Evolutionary conservation across 2,888 invertebrate species (phyloP).

Genomic region (Corythucha ciliata): DNA sequence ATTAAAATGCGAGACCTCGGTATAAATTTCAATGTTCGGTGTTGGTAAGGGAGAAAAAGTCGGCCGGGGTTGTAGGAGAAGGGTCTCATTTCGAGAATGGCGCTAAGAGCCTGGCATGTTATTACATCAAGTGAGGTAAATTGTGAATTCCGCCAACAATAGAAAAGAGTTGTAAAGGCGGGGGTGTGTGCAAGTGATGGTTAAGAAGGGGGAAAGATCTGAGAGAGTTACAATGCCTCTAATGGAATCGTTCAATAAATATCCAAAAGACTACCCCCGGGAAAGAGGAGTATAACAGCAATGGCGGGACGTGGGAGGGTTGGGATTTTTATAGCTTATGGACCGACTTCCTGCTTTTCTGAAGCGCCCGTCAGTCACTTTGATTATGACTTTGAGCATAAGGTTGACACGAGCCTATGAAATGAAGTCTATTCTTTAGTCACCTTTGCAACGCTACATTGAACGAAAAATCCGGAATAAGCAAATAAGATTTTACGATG

Average conservation of each 20-base stretch:
- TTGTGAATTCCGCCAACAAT: conserved; percentile 14
- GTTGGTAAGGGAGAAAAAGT: too few species aligned
- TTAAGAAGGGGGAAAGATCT: conserved; percentile 1
- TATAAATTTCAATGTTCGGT: conserved; percentile 25
- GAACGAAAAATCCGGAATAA: neutral
- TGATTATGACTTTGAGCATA: conserved; percentile 24
- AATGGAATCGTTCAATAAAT: conserved; percentile 27
- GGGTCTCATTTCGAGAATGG: neutral
- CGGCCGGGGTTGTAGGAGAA: too few species aligned
- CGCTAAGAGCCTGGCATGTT: conserved; percentile 15
- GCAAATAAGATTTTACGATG: conserved; percentile 7
- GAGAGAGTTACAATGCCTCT: conserved; percentile 18
- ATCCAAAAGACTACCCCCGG: conserved; percentile 9
- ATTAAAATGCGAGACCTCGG: too few species aligned
- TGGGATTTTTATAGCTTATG: conserved; percentile 13
- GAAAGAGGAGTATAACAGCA: conserved; percentile 7
- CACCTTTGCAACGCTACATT: too few species aligned
- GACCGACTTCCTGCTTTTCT: neutral
- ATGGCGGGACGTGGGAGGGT: too few species aligned
- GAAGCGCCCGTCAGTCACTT: neutral
- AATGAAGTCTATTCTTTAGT: conserved; percentile 5
- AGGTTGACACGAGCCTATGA: conserved; percentile 23
- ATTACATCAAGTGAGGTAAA: conserved; percentile 21
- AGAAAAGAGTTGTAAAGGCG: conserved; percentile 24
- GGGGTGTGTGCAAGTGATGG: neutral